Percentiles rank a stretch among this genome's conserved stretches.
phyloP scores from a whole-genome alignment of 2,797 vertebrate genomes.

The Mormyrus proboscirostris region DNA sequence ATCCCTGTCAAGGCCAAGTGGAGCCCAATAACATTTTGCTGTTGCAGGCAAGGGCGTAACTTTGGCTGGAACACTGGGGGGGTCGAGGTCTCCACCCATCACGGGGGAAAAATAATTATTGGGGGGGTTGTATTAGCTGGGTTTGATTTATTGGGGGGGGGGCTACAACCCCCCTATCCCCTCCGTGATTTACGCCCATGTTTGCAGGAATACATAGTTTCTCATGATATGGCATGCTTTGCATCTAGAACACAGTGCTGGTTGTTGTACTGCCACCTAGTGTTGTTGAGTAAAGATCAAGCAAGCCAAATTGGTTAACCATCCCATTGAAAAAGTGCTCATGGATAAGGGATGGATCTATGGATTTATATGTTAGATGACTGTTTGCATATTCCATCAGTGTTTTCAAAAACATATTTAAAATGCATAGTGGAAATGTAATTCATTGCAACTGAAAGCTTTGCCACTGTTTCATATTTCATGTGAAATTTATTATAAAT shows the following conservation, averaged over 20 bases:
- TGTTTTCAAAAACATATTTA: not conserved
- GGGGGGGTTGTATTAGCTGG: too few relatives aligned
- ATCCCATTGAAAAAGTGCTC: not conserved
- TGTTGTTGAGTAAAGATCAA: not conserved
- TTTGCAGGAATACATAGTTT: not conserved
- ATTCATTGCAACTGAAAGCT: not conserved
- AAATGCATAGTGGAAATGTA: not conserved
- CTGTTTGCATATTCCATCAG: not conserved
- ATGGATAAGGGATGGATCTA: not conserved
- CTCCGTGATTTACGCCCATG: too few relatives aligned
- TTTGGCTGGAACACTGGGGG: too few relatives aligned
- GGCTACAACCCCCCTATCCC: too few relatives aligned
- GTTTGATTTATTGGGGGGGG: too few relatives aligned
- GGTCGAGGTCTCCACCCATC: too few relatives aligned
- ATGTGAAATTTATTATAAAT: not conserved
- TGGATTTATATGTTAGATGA: not conserved
- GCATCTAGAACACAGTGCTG: not conserved
- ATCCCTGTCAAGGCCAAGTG: not conserved
- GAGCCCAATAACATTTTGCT: not conserved
- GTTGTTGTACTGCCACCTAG: conserved; percentile 8
- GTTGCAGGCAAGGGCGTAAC: not conserved
- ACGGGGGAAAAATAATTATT: too few relatives aligned
- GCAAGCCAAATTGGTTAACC: not conserved
- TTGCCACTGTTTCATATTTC: not conserved
- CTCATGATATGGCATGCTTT: not conserved